A percentile compares a stretch with the other conserved stretches of the same genome.
These are phyloP conservation scores for Petrocephalus microphthalmus DNA, from an alignment of 2,113 vertebrate genomes.

Conservation along the genomic window DNA sequence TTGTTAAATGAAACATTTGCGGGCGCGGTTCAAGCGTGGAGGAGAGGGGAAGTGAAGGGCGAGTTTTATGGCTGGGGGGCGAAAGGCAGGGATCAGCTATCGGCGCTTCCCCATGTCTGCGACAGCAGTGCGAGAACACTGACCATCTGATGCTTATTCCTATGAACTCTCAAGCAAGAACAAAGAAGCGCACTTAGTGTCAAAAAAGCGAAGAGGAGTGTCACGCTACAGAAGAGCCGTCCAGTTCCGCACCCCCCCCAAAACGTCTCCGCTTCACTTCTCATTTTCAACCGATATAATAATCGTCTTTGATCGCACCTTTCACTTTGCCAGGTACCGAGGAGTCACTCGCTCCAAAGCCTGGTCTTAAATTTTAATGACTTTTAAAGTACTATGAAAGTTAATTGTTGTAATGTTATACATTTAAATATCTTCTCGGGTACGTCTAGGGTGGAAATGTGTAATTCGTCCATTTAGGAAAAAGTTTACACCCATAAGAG, in stretches of 20 bases:
- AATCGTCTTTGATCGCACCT: conserved; percentile 8
- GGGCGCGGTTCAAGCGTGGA: not conserved
- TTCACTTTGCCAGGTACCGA: not conserved
- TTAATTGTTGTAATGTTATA: not conserved
- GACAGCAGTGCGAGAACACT: not conserved
- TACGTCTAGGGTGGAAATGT: not conserved
- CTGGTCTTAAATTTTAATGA: not conserved
- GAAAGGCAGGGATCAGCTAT: not conserved
- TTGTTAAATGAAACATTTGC: conserved; percentile 19
- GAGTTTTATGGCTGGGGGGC: not conserved
- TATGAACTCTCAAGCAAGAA: not conserved
- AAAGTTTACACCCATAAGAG: not conserved
- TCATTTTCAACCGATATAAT: conserved; percentile 4
- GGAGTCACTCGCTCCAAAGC: not conserved
- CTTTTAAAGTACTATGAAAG: not conserved
- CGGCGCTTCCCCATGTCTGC: not conserved
- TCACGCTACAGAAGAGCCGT: not conserved
- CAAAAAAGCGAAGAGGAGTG: conserved; percentile 6
- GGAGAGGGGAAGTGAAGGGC: not conserved
- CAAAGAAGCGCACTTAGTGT: not conserved
- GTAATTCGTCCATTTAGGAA: not conserved
- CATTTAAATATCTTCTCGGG: not conserved
- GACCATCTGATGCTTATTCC: not conserved
- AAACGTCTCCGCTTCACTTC: conserved; percentile 1
- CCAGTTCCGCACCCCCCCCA: not conserved